phyloP scores from a whole-genome alignment of 2,113 vertebrate species.

The Nothocercus nigrocapillus region DNA sequence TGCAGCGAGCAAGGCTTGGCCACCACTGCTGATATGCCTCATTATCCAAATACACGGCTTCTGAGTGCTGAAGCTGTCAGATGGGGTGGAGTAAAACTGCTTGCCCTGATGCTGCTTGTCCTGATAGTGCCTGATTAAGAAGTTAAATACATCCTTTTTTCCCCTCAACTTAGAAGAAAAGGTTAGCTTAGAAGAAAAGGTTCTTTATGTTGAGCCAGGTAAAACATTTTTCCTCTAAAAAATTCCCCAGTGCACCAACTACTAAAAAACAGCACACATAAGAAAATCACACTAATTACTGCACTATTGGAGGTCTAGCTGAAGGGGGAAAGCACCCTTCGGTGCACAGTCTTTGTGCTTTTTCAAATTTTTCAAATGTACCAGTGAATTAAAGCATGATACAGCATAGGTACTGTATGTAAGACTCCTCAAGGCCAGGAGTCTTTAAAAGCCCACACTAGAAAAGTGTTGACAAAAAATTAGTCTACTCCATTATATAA shows the following conservation, averaged over 20 bases:
- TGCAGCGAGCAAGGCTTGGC: conserved; percentile 39
- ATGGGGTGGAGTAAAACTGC: not conserved
- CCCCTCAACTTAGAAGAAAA: conserved; percentile 2
- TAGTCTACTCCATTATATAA: not conserved
- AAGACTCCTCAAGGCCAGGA: not conserved
- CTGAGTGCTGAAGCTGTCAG: conserved; percentile 15
- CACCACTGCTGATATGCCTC: conserved; percentile 26
- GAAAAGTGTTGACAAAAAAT: conserved; percentile 8
- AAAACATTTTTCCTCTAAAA: not conserved
- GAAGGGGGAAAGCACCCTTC: not conserved
- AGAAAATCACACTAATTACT: conserved; percentile 48
- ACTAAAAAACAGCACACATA: not conserved
- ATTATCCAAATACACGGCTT: conserved; percentile 18
- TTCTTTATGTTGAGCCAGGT: not conserved
- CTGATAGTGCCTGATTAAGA: not conserved
- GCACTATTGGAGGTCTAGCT: not conserved
- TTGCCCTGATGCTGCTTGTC: not conserved
- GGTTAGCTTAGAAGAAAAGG: too few species aligned
- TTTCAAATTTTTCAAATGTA: conserved; percentile 45
- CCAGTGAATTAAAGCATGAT: not conserved
- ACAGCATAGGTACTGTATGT: not conserved
- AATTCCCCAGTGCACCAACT: not conserved
- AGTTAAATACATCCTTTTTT: not conserved
- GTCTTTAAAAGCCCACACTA: not conserved
- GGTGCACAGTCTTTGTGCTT: not conserved